A percentile compares a stretch with the other conserved stretches of the same genome.
These are phyloP conservation scores for Sicus ferrugineus DNA, from an alignment of 2,888 invertebrate genomes.

Conservation along the genomic window DNA sequence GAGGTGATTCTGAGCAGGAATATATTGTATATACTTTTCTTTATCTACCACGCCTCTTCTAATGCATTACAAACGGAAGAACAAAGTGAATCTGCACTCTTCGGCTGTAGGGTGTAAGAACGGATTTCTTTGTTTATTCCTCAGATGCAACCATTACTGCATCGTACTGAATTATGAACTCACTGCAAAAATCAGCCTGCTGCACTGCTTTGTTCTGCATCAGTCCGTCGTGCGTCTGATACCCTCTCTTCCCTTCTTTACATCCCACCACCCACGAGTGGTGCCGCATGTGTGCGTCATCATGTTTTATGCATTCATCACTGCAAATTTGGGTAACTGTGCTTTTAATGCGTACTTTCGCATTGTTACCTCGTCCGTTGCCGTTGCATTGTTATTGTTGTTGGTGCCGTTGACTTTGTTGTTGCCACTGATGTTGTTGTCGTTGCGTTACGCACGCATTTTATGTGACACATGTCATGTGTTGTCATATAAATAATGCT, in stretches of 20 bases:
- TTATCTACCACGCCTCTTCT: too few species aligned
- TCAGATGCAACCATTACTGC: conserved; percentile 13
- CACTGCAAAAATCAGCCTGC: conserved; percentile 11
- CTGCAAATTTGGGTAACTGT: conserved; percentile 41
- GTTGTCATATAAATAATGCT: conserved; percentile 16
- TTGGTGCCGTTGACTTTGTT: background rate
- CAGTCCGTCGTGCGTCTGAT: background rate
- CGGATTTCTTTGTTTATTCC: too few species aligned
- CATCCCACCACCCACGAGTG: background rate
- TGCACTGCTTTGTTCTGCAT: background rate
- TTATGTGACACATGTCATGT: conserved; percentile 30
- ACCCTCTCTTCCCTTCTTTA: background rate
- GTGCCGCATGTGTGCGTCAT: conserved; percentile 9
- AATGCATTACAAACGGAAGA: too few species aligned
- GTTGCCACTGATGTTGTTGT: conserved; percentile 7
- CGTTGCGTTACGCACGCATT: conserved; percentile 26
- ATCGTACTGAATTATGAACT: conserved; percentile 24
- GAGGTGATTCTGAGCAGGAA: too few species aligned
- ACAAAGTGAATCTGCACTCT: too few species aligned
- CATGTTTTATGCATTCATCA: conserved; percentile 7
- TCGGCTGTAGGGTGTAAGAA: too few species aligned
- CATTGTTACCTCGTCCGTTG: too few species aligned
- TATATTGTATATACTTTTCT: too few species aligned
- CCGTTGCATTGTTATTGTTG: conserved; percentile 9
- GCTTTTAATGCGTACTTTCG: conserved; percentile 44